Conservation (phyloP, 2,888 invertebrate genomes). For the Cantharis rustica region DNA sequence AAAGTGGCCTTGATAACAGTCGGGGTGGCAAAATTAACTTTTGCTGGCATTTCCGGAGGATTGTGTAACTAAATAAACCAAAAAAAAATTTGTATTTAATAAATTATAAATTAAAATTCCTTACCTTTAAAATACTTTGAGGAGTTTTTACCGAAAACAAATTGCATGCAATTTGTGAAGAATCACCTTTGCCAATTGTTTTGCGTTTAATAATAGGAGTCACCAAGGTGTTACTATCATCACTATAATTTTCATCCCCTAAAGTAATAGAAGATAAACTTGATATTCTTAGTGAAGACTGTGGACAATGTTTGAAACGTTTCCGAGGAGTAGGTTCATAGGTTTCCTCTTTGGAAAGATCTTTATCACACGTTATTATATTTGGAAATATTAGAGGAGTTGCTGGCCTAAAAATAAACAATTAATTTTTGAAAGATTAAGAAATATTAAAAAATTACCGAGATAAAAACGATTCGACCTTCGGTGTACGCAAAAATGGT, state of each 20-base stretch:
- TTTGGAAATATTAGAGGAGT: constrained; percentile 37
- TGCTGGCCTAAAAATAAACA: constrained; percentile 21
- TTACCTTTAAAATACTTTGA: constrained; percentile 70
- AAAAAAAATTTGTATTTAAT: constrained; percentile 6
- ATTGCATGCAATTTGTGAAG: constrained; percentile 19
- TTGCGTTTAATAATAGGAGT: constrained; percentile 62
- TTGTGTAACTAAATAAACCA: not conserved
- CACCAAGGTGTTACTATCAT: constrained; percentile 49
- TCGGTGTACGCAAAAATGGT: constrained; percentile 68
- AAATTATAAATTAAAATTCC: constrained; percentile 4
- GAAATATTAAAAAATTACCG: constrained; percentile 33
- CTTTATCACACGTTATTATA: constrained; percentile 22
- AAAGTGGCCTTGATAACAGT: not conserved
- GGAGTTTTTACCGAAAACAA: constrained; percentile 58
- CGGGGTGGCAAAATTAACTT: not conserved
- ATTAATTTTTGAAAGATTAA: not conserved
- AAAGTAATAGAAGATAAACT: not conserved
- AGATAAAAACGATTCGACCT: constrained; percentile 40
- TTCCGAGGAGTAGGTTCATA: constrained; percentile 36
- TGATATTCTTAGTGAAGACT: not conserved
- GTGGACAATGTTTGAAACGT: constrained; percentile 30
- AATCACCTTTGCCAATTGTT: constrained; percentile 37
- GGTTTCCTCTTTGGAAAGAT: constrained; percentile 18
- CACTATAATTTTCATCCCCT: not conserved
- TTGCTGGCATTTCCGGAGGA: not conserved